Base-by-base conservation (phyloP, 1,140 invertebrate species). In the Solenopsis invicta region DNA sequence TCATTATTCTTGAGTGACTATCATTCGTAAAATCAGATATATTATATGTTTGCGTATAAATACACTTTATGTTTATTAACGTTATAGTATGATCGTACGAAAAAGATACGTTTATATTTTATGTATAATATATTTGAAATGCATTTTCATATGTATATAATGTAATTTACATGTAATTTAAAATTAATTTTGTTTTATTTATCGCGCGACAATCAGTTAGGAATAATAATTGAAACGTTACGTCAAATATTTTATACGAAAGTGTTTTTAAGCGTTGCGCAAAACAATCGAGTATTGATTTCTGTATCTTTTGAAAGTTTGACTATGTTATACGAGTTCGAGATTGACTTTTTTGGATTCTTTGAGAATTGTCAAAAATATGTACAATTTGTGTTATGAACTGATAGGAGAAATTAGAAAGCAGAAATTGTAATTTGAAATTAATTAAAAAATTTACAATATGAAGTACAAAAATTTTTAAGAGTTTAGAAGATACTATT, bases 291-390 rank as follows among this genome's bases (percentile, higher is more conserved):
- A 54, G 16, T 18, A 48, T n/a, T 12, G 59, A 41, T 78, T 72
- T 52, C 48, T 9, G 6, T 6, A 10, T 52, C 34, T 24, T 13
- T 12, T 5, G 29, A 62, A 89, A 90, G 67, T 56, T 85, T 61
- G 50, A 54, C 8, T 85, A 88, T 29, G 29, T 41, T 89, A 87
- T 90, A 87, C 74, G 87, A 87, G 69, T 86, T 41, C 45, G 34
- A 61, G 34, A 84, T 88, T 88, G 77, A 76, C 48, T 90, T 90
- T 66, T 64, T 86, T 88, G 81, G 74, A 88, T 90, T 77, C 29
- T 29, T 29, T 29, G 29, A 21, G 59, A 48, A 52, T 82, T 45
- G 71, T 81, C 78, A 88, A n/a, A 12, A 45, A 45, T 45, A 76
- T 76, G 3, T 24, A 24, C 8, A 45, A n/a, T 8, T 13, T 76